These are phyloP conservation scores for Philopotamus ludificatus DNA, from an alignment of 1,140 invertebrate genomes.

Conservation along the genomic window DNA sequence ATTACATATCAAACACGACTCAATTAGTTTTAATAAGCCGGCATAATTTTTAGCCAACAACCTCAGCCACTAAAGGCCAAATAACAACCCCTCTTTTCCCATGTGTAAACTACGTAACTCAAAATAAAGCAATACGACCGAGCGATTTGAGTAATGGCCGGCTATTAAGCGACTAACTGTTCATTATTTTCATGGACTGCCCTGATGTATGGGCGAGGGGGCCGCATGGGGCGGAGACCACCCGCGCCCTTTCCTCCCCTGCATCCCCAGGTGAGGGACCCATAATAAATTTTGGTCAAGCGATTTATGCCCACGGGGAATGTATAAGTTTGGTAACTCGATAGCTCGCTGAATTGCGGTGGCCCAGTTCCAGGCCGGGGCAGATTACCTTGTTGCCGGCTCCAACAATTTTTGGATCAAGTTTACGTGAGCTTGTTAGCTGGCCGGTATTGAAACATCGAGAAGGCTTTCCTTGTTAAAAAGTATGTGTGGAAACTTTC, in stretches of 20 bases:
- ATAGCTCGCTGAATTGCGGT: slow-evolving; percentile 1
- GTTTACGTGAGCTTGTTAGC: not conserved
- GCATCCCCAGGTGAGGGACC: slow-evolving; percentile 31
- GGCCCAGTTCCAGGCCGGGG: not conserved
- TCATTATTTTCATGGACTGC: slow-evolving; percentile 32
- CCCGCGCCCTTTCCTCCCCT: no score
- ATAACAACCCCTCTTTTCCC: not conserved
- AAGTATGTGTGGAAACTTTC: no score
- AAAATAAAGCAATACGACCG: slow-evolving; percentile 17
- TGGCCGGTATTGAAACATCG: no score
- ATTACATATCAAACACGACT: no score
- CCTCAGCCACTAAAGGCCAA: no score
- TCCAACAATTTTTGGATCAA: not conserved
- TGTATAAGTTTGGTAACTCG: slow-evolving; percentile 2
- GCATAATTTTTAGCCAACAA: no score
- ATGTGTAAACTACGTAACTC: not conserved
- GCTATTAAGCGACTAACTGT: slow-evolving; percentile 26
- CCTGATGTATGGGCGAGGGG: slow-evolving; percentile 18
- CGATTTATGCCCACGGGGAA: slow-evolving; percentile 28
- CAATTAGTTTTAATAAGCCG: no score
- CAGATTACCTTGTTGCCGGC: not conserved
- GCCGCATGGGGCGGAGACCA: not conserved
- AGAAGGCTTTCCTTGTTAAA: no score
- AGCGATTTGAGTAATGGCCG: slow-evolving; percentile 26
- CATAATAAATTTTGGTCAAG: slow-evolving; percentile 33